Conservation (phyloP, 2,888 invertebrate genomes). For the Zygogramma bicolorata region DNA sequence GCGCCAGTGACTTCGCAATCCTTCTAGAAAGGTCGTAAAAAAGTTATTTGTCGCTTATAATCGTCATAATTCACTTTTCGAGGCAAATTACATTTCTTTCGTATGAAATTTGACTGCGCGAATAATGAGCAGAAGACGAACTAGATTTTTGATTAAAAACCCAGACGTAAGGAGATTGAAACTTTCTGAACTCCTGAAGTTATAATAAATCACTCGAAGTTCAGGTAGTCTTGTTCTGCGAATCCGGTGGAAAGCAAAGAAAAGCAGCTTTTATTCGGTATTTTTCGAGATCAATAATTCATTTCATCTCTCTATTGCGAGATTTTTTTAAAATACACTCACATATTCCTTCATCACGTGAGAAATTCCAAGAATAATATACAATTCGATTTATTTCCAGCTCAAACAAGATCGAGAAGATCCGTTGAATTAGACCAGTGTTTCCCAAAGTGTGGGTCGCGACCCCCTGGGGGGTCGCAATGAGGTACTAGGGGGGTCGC, state of each 20-base stretch:
- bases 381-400: too few species aligned
- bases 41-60: not conserved
- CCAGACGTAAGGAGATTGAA: not conserved
- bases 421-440: too few species aligned
- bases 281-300: too few species aligned
- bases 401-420: too few species aligned
- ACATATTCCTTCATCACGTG: too few species aligned
- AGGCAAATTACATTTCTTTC: not conserved
- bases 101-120: not conserved
- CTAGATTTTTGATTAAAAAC: not conserved
- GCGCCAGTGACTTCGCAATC: not conserved
- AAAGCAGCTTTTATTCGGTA: not conserved
- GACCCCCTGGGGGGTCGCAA: too few species aligned
- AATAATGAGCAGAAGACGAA: not conserved
- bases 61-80: not conserved
- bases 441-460: too few species aligned
- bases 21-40: not conserved
- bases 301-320: too few species aligned
- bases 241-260: not conserved
- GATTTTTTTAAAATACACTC: too few species aligned
- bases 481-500: too few species aligned
- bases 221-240: not conserved
- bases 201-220: not conserved
- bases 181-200: not conserved
- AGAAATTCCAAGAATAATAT: too few species aligned